These are phyloP conservation scores for Pungitius pungitius DNA, from an alignment of 2,113 vertebrate genomes.

Conservation along the genomic window DNA sequence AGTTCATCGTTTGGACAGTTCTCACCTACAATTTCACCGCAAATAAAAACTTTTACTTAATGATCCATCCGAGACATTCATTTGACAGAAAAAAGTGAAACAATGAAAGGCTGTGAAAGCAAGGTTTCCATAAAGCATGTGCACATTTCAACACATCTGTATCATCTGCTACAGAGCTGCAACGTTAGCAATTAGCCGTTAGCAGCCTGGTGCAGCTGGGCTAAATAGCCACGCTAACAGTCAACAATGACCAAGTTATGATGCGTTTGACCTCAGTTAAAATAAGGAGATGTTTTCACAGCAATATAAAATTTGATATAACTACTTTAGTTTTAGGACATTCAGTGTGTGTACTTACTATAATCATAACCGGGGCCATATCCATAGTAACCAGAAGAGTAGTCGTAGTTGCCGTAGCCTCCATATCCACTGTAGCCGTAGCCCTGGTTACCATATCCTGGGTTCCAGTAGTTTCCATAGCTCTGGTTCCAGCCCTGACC, in stretches of 20 bases:
- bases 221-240: not conserved
- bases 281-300: not conserved
- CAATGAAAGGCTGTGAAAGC: too few species aligned
- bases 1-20: too few species aligned
- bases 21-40: too few species aligned
- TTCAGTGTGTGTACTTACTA: slow-evolving; percentile 77
- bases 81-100: too few species aligned
- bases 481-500: slow-evolving; percentile 97
- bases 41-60: too few species aligned
- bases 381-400: slow-evolving; percentile 95
- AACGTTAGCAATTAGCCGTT: too few species aligned
- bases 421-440: slow-evolving; percentile 90
- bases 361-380: slow-evolving; percentile 96
- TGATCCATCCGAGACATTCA: too few species aligned
- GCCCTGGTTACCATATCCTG: slow-evolving; percentile 86
- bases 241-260: not conserved
- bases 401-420: slow-evolving; percentile 95
- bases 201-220: too few species aligned
- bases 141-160: not conserved
- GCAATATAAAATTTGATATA: not conserved
- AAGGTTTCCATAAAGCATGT: not conserved
- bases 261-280: not conserved
- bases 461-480: slow-evolving; percentile 95
- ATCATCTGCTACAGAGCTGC: not conserved
- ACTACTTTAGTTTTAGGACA: too few species aligned